Percentiles rank a stretch among this genome's conserved stretches.
These are phyloP conservation scores for Orthosia cruda DNA, from an alignment of 2,888 invertebrate species.

Conservation along the genomic window DNA sequence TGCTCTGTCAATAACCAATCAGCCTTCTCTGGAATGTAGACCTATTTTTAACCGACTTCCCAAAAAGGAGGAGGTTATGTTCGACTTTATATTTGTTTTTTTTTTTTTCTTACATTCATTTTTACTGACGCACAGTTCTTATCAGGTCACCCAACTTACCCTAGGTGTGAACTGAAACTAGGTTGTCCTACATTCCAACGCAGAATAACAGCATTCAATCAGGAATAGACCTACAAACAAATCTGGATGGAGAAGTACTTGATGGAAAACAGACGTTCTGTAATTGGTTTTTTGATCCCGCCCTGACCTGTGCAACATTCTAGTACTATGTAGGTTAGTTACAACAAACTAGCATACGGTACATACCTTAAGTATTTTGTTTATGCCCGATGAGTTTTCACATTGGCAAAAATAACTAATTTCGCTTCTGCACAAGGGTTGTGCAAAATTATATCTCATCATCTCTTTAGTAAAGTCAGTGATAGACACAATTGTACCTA, in stretches of 20 bases:
- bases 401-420: neutral
- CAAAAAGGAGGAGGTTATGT: too few species aligned
- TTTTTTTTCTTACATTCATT: too few species aligned
- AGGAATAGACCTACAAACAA: conserved; percentile 20
- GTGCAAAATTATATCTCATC: too few species aligned
- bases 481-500: too few species aligned
- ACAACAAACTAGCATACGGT: neutral
- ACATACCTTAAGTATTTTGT: neutral
- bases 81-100: too few species aligned
- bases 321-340: conserved; percentile 36
- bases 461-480: too few species aligned
- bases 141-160: neutral
- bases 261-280: conserved; percentile 36
- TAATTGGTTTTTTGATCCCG: conserved; percentile 15
- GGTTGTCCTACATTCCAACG: conserved; percentile 21
- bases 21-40: neutral
- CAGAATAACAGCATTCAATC: conserved; percentile 25
- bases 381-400: neutral
- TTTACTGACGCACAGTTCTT: neutral
- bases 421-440: too few species aligned
- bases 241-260: conserved; percentile 11
- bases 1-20: neutral
- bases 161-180: neutral
- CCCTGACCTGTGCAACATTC: conserved; percentile 28
- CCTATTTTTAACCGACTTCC: too few species aligned